These are phyloP conservation scores for Sinhomidia bicolor DNA, from an alignment of 2,888 invertebrate species.

Conservation along the genomic window DNA sequence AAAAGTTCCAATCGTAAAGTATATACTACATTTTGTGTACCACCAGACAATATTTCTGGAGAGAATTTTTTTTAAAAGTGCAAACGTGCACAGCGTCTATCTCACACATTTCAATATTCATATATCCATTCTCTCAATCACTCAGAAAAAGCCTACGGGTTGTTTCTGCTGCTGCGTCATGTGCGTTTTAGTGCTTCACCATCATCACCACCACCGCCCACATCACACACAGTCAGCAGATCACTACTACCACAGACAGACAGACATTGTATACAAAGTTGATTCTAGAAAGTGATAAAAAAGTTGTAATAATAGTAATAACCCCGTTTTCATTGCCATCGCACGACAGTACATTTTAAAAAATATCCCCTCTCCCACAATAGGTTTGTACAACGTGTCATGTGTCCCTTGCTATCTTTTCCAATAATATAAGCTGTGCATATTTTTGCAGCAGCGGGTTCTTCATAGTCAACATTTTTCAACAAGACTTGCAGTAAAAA, in stretches of 20 bases:
- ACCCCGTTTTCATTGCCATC: slow-evolving; percentile 59
- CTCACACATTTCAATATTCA: background rate
- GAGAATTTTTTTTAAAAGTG: no score
- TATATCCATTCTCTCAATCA: background rate
- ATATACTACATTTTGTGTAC: background rate
- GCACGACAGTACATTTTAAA: background rate
- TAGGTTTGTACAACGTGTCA: background rate
- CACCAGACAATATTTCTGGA: background rate
- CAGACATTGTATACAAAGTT: slow-evolving; percentile 23
- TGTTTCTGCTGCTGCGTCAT: background rate
- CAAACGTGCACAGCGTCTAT: background rate
- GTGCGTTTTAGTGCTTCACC: slow-evolving; percentile 4
- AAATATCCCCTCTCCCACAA: background rate
- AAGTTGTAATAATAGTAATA: slow-evolving; percentile 43
- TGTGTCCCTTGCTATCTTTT: background rate
- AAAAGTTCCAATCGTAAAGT: background rate
- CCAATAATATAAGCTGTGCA: background rate
- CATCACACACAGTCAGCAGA: background rate
- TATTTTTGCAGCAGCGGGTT: background rate
- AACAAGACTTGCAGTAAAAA: background rate
- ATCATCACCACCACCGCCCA: background rate
- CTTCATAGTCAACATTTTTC: background rate
- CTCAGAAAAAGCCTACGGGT: background rate
- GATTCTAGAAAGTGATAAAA: slow-evolving; percentile 13
- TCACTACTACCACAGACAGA: background rate